A percentile compares a stretch with the other conserved stretches of the same genome.
These are phyloP conservation scores for Invenusta paracnida DNA, from an alignment of 2,888 invertebrate genomes.

Conservation along the genomic window DNA sequence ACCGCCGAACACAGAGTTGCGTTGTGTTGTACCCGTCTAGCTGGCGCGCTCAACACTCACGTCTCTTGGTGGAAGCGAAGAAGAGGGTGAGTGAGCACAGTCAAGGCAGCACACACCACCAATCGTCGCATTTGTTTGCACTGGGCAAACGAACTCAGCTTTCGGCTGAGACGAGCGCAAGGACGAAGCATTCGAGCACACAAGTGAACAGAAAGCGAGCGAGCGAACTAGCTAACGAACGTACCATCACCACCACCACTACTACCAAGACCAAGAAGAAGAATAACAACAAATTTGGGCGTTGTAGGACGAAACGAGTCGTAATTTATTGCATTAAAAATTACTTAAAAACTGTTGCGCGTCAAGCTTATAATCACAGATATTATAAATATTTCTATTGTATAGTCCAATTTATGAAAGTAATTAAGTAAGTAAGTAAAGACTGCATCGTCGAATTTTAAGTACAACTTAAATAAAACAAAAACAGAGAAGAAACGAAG, in stretches of 20 bases:
- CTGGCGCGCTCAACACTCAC: neutral
- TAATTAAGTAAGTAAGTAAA: too few relatives aligned
- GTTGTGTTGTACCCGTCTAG: neutral
- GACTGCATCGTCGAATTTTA: too few relatives aligned
- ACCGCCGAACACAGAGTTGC: too few relatives aligned
- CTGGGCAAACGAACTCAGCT: constrained; percentile 24
- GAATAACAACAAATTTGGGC: too few relatives aligned
- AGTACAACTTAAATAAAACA: too few relatives aligned
- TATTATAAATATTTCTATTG: too few relatives aligned
- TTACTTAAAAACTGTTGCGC: too few relatives aligned
- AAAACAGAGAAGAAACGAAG: neutral
- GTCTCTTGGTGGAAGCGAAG: neutral
- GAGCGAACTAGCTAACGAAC: neutral
- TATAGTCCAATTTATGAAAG: too few relatives aligned
- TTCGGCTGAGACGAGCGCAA: too few relatives aligned
- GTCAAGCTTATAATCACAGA: too few relatives aligned
- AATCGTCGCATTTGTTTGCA: neutral
- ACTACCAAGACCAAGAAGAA: too few relatives aligned
- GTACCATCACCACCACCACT: neutral
- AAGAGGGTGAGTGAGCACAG: neutral
- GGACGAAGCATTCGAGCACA: too few relatives aligned
- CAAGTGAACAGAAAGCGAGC: neutral
- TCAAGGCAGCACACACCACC: neutral
- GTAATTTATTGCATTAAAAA: neutral
- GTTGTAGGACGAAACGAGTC: neutral